These are phyloP conservation scores for Hoplodrina ambigua DNA, from an alignment of 2,888 invertebrate species.

Conservation along the genomic window DNA sequence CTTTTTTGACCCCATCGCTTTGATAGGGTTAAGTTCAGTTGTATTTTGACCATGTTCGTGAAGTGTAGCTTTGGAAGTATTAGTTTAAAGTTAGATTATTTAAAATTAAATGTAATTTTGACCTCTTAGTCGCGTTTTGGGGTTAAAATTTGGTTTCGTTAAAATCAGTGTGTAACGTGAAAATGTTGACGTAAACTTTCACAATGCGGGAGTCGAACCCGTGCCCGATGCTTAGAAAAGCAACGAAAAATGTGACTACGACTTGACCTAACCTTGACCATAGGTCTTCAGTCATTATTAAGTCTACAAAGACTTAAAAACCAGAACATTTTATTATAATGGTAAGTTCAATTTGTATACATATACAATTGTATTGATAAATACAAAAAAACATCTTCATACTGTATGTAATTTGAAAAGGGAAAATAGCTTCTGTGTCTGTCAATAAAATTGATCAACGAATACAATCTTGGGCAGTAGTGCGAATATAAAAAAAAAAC, in stretches of 20 bases:
- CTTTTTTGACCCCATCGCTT: conserved; percentile 81
- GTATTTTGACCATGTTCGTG: conserved; percentile 79
- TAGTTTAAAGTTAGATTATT: not conserved
- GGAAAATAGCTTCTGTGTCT: not conserved
- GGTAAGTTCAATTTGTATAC: conserved; percentile 13
- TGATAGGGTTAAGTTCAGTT: conserved; percentile 85
- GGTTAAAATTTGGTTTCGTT: conserved; percentile 48
- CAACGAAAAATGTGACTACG: not conserved
- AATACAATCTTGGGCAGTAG: too few species aligned
- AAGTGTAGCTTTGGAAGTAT: conserved; percentile 49
- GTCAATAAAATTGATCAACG: too few species aligned
- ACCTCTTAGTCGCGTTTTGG: not conserved
- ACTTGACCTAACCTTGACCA: not conserved
- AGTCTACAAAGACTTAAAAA: not conserved
- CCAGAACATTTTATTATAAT: not conserved
- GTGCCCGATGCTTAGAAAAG: not conserved
- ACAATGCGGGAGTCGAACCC: not conserved
- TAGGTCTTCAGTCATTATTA: too few species aligned
- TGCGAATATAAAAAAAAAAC: too few species aligned
- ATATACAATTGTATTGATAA: too few species aligned
- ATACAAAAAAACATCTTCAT: too few species aligned
- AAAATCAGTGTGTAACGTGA: conserved; percentile 16
- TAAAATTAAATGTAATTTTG: not conserved
- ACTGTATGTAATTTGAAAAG: too few species aligned
- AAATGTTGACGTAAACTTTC: not conserved